Evolutionary conservation across 2,888 invertebrate species (phyloP), one percentile per base, ranked within the genome.

Genomic region (Axea sp.): DNA sequence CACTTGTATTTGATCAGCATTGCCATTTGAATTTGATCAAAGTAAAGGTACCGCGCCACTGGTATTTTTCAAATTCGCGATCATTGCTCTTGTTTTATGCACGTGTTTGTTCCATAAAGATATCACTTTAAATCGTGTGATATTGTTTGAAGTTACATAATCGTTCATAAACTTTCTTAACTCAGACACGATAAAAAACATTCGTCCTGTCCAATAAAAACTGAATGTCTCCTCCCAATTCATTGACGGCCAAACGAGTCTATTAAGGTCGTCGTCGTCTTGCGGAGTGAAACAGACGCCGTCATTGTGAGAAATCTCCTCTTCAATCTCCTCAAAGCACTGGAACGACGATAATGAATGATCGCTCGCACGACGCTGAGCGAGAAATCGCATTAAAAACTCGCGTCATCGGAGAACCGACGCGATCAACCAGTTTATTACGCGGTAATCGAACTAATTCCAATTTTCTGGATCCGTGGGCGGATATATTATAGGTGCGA

Each of bases 381-480:
- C 47, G 26, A 26, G 33, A 71, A 71, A 62, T 71, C 41, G 55
- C 53, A 62, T 62, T 62, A 71, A 71, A 67, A 64, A 71, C 31
- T 57, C 49, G 57, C 62, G 24, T 64, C 57, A 47, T 55, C 55
- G 37, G 12, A 3, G 33, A 12, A 24, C 24, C 33, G 9, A 45
- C 31, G 31, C 68, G 51, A 68, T 59, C 59, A 59, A 28, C 59
- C 49, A 33, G 68, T 68, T 67, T 73, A 73, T 73, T 73, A 65
- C 68, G 19, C 39, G 28, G 53, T 65, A 69, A 64, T 67, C 60
- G 55, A 75, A 65, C 60, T 60, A 60, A 60, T 60, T 51, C 65
- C 67, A 75, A 75, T 75, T 75, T 75, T 75, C 75, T 62, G 60
- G 71, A 41, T 75, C 71, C 62, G 11, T 75, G 75, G 41, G 31